phyloP scores from a whole-genome alignment of 2,888 invertebrate genomes.

The Watsonalla cultraria region DNA sequence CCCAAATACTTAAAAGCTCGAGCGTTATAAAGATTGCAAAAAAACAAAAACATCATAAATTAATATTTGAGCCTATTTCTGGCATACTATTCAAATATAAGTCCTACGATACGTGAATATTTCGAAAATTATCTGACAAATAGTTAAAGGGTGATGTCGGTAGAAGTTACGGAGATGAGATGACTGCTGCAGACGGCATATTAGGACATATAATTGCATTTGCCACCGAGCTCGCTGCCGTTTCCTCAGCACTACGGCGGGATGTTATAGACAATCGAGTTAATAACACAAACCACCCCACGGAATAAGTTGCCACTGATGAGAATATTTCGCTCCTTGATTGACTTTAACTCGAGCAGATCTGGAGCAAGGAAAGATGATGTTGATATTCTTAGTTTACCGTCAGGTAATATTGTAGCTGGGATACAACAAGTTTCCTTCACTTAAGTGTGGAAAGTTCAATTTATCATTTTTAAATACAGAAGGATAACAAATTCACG shows the following conservation, averaged over 20 bases:
- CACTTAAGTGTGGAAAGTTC: neutral
- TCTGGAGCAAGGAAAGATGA: neutral
- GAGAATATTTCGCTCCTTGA: slow-evolving; percentile 63
- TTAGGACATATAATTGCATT: slow-evolving; percentile 75
- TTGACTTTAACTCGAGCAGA: slow-evolving; percentile 34
- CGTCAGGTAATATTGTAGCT: neutral
- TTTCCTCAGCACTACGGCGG: slow-evolving; percentile 57
- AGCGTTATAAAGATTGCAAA: no score
- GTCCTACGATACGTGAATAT: slow-evolving; percentile 37
- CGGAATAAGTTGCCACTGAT: slow-evolving; percentile 67
- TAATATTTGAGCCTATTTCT: no score
- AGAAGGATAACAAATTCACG: neutral
- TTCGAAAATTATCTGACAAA: slow-evolving; percentile 58
- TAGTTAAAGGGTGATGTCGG: slow-evolving; percentile 61
- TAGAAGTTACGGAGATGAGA: slow-evolving; percentile 37
- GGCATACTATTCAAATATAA: neutral
- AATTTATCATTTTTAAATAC: neutral
- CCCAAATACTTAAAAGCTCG: no score
- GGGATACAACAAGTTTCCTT: no score
- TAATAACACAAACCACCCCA: slow-evolving; percentile 70
- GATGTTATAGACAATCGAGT: slow-evolving; percentile 74
- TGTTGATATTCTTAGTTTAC: neutral
- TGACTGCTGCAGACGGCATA: slow-evolving; percentile 68
- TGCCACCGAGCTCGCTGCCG: slow-evolving; percentile 71
- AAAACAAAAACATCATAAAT: no score